phyloP scores from a whole-genome alignment of 2,113 vertebrate genomes.

The Ascaphus truei region DNA sequence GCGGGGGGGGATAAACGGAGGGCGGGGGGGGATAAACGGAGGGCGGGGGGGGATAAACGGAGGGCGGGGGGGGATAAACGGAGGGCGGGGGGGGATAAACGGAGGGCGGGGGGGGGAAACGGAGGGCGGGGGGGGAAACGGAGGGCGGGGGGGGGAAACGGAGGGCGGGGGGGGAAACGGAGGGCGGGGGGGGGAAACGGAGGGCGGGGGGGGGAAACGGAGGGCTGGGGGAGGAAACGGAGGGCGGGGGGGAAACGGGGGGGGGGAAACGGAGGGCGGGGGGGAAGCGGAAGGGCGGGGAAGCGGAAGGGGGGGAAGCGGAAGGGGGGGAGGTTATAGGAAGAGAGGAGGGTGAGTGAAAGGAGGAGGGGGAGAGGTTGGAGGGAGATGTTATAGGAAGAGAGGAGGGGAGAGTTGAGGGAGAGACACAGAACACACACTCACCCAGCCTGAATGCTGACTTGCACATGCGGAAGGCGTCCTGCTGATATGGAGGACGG shows the following conservation, averaged over 20 bases:
- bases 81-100: too few species aligned
- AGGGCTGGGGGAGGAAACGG: background rate
- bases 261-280: background rate
- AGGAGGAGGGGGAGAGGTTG: too few species aligned
- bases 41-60: too few species aligned
- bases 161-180: background rate
- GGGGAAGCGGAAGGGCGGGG: background rate
- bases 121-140: background rate
- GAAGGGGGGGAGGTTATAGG: too few species aligned
- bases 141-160: too few species aligned
- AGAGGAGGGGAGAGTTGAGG: background rate
- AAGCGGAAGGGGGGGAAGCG: background rate
- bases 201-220: background rate
- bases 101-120: background rate
- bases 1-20: background rate
- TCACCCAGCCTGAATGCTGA: constrained; percentile 82
- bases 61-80: background rate
- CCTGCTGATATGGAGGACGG: constrained; percentile 40
- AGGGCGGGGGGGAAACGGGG: too few species aligned
- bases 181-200: too few species aligned
- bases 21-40: background rate
- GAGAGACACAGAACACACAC: background rate
- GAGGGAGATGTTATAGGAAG: background rate
- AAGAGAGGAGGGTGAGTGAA: too few species aligned
- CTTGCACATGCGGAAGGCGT: constrained; percentile 85